These are phyloP conservation scores for Siniperca scherzeri DNA, from an alignment of 2,797 vertebrate species.

Conservation along the genomic window DNA sequence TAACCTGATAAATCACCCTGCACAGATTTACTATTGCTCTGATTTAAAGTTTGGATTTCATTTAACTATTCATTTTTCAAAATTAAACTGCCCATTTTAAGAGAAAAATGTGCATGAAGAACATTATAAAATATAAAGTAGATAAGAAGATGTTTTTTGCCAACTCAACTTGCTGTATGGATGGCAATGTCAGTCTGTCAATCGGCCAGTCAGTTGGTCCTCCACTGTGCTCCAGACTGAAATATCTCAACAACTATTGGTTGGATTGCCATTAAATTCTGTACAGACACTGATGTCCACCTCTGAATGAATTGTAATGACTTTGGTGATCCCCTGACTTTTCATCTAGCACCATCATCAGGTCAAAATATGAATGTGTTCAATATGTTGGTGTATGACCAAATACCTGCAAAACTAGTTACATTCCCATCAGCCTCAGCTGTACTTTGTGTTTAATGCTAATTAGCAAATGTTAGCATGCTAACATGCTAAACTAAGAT, in stretches of 20 bases:
- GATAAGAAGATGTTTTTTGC: not conserved
- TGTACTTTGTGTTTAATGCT: not conserved
- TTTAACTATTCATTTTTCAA: not conserved
- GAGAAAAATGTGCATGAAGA: not conserved
- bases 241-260: not conserved
- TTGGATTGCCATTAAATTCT: not conserved
- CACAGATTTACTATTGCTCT: not conserved
- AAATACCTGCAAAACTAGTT: not conserved
- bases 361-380: not conserved
- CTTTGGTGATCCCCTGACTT: not conserved
- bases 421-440: too few relatives aligned
- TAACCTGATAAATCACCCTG: not conserved
- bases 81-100: not conserved
- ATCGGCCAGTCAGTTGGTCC: not conserved
- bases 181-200: not conserved
- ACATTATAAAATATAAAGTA: not conserved
- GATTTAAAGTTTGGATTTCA: not conserved
- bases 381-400: not conserved
- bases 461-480: not conserved
- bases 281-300: not conserved
- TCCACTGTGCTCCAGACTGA: constrained; percentile 9
- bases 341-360: not conserved
- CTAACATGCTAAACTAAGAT: not conserved
- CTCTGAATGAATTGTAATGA: not conserved
- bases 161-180: not conserved